Evolutionary conservation across 2,888 invertebrate species (phyloP), one percentile per base, ranked within the genome.

Genomic region (Agrochola macilenta): DNA sequence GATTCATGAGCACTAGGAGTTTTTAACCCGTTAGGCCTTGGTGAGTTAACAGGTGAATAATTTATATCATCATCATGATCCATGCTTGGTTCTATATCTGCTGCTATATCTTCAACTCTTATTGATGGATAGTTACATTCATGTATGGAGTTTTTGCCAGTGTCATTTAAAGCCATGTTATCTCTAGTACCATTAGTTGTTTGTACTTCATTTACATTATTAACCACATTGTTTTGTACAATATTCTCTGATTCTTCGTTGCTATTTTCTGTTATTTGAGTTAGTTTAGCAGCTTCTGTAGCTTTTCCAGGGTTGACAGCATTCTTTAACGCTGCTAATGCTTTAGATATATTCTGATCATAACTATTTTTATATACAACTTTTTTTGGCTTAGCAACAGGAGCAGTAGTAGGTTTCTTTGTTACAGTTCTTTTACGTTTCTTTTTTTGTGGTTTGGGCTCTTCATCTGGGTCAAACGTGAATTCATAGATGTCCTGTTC

Each of bases 401-500:
- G 64, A 35, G 5, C 81, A 9, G 52, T 66, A 90, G 91, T 80
- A 89, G 93, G 26, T 84, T 93, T 95, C 64, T 90, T 93, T 2
- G 90, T 88, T 30, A 86, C 83, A 72, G 58, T 60, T 73, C 88
- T 94, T 81, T 94, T 96, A 17, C 91, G 91, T 83, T 96, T 96
- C 83, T 96, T 96, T 87, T 96, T 96, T 68, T 92, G 91, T 30
- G 93, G 94, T 72, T 92, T 87, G 20, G 96, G 96, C 89, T 97
- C 96, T 68, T 96, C 96, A 81, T 91, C 91, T 0, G 97, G 96
- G 82, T 97, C 95, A 92, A 91, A 97, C 30, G 96, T 96, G 74
- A 97, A 97, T 85, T 97, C 97, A 88, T 97, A 97, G 5, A 96
- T 89, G 90, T 96, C 96, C 76, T 92, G 79, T 66, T 92, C 91